A percentile compares a stretch with the other conserved stretches of the same genome.
These are phyloP conservation scores for Empidonax traillii DNA, from an alignment of 2,113 vertebrate genomes.

Conservation along the genomic window DNA sequence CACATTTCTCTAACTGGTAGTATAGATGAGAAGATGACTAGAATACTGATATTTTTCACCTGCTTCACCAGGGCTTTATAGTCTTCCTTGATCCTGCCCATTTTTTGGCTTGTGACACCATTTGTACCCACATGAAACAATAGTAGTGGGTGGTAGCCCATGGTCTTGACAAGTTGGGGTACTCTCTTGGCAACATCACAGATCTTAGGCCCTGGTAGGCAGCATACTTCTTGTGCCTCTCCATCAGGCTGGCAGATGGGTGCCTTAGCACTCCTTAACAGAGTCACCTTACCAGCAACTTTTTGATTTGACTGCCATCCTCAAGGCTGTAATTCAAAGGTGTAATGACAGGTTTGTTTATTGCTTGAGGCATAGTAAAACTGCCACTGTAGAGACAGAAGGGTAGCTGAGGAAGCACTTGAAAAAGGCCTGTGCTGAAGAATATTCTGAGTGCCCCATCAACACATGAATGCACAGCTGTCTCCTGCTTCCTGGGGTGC, in stretches of 20 bases:
- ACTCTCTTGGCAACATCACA: not conserved
- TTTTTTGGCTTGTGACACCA: not conserved
- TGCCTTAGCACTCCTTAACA: not conserved
- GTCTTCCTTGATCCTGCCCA: not conserved
- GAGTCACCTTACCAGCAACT: not conserved
- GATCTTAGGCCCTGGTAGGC: not conserved
- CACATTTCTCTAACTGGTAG: not conserved
- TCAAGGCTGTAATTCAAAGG: not conserved
- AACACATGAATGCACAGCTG: not conserved
- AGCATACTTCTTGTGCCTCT: not conserved
- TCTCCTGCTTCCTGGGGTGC: not conserved
- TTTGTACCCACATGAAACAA: not conserved
- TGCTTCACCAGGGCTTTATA: not conserved
- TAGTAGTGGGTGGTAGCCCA: rapidly evolving
- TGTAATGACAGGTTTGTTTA: not conserved
- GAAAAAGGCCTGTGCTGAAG: not conserved
- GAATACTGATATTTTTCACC: not conserved
- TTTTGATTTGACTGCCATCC: not conserved
- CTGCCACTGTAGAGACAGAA: not conserved
- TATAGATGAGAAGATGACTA: not conserved
- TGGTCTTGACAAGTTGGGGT: not conserved
- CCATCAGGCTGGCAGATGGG: not conserved
- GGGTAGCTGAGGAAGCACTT: not conserved
- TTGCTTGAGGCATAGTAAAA: not conserved
- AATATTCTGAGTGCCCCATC: not conserved